A percentile compares a stretch with the other conserved stretches of the same genome.
phyloP scores from a whole-genome alignment of 2,113 vertebrate species.

The Podarcis cretensis region DNA sequence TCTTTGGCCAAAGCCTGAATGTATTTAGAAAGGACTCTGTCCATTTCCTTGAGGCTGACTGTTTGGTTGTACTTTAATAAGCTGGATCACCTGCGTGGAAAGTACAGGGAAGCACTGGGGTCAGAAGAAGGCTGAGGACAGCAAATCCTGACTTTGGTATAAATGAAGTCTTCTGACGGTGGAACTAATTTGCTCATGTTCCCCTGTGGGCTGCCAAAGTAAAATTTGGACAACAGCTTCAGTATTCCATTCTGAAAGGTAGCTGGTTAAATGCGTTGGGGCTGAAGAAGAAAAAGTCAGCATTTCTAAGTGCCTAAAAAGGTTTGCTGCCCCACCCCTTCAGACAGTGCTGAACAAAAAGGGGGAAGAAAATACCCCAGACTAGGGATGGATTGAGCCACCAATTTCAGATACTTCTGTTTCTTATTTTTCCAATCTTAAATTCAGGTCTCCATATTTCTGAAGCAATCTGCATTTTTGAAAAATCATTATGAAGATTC shows the following conservation, averaged over 20 bases:
- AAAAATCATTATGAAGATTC: no score
- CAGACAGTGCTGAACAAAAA: not conserved
- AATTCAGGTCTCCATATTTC: no score
- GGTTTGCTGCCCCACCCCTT: not conserved
- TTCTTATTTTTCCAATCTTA: no score
- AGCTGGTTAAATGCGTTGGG: not conserved
- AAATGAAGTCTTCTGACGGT: not conserved
- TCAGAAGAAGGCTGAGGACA: not conserved
- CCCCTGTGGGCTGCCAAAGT: not conserved
- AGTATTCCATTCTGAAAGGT: not conserved
- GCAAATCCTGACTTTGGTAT: not conserved
- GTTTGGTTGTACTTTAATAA: not conserved
- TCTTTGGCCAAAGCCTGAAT: not conserved
- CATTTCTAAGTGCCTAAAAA: not conserved
- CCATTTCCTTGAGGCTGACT: not conserved
- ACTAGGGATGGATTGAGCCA: no score
- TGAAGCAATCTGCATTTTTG: no score
- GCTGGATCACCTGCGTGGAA: not conserved
- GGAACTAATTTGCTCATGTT: slow-evolving; percentile 4
- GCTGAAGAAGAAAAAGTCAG: not conserved
- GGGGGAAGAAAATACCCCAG: not conserved
- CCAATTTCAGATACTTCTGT: no score
- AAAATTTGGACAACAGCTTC: not conserved
- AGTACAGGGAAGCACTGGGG: not conserved
- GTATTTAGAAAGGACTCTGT: not conserved